phyloP scores from a whole-genome alignment of 2,113 vertebrate species.

The Siniperca chuatsi region DNA sequence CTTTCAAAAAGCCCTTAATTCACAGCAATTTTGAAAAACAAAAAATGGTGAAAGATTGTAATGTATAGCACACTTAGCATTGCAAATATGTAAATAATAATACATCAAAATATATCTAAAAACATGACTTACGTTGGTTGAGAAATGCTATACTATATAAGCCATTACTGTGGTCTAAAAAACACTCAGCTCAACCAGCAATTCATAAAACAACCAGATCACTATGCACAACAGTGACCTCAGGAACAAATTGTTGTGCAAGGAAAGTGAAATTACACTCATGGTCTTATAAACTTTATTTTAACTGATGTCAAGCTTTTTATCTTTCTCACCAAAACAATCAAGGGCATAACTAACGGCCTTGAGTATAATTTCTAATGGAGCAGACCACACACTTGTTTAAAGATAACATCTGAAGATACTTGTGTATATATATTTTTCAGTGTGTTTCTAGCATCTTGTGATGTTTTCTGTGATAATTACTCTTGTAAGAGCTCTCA shows the following conservation, averaged over 20 bases:
- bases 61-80: neutral
- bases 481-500: neutral
- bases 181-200: neutral
- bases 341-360: neutral
- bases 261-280: neutral
- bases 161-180: neutral
- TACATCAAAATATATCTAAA: neutral
- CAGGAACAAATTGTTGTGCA: neutral
- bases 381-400: neutral
- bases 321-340: neutral
- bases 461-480: slow-evolving; percentile 1
- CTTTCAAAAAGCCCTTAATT: neutral
- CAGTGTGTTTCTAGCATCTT: neutral
- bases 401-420: neutral
- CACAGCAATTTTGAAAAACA: neutral
- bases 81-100: neutral
- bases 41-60: neutral
- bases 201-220: neutral
- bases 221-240: neutral
- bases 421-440: neutral
- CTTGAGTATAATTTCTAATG: neutral
- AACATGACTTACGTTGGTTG: neutral
- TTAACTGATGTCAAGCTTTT: neutral
- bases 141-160: neutral
- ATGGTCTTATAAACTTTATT: neutral